Evolutionary conservation across 2,797 vertebrate species (phyloP), one percentile per base, ranked within the genome.

Genomic region (Phoebastria nigripes): DNA sequence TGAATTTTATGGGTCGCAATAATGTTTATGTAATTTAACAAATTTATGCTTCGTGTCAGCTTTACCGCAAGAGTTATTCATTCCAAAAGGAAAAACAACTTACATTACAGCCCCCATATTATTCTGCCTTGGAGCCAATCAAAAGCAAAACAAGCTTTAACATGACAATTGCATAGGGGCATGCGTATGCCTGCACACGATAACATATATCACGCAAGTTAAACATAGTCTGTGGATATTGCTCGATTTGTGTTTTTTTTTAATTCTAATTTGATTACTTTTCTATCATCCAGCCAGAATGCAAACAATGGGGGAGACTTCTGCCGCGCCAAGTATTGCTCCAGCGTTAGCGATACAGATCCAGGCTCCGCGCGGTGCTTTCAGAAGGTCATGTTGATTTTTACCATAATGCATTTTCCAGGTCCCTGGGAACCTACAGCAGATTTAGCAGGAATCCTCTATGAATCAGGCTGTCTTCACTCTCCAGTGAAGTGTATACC

Each of bases 11-110:
- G 96, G 97, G 97, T 98, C 97, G 96, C 97, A 97, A 97, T 97
- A 97, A 98, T 98, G 97, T 98, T 98, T 97, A 97, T 97, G 97
- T 98, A 98, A 98, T 98, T 98, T 98, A 97, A 97, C 98, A 98
- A 97, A 97, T 98, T 97, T 97, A 96, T 97, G 97, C 97, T 97
- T 97, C 66, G 65, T 97, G 97, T 89, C 97, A 97, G 95, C 96
- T 97, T 71, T 94, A 74, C 96, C 97, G 59, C 96, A 94, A 96
- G 97, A 97, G 95, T 96, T 92, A 96, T 96, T 97, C 96, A 51
- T 97, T 96, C 96, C 94, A 96, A 95, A 96, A 96, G 97, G 97
- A 90, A 90, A 96, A 84, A 82, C 87, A 93, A 56, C 71, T 70
- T 44, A 24, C 83, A 4, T 6, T 62, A 15, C 69, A 82, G 94